Evolutionary conservation across 2,797 vertebrate genomes (phyloP).

Genomic region (Astyanax mexicanus): DNA sequence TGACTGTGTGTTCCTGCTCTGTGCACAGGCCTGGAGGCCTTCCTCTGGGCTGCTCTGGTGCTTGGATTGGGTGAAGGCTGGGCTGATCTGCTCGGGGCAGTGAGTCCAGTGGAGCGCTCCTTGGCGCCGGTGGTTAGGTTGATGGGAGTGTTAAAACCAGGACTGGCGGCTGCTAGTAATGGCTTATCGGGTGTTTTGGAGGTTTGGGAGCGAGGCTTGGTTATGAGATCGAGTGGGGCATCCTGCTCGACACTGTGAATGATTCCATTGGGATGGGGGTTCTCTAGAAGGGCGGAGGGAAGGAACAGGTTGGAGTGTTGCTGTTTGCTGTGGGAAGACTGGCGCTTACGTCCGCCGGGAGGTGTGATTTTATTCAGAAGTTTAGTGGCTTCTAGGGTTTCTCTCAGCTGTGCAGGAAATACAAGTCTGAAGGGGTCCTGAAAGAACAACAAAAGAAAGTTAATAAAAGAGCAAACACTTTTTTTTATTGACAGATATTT

Average conservation of each 20-base stretch:
- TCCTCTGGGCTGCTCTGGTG: conserved; percentile 79
- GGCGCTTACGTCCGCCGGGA: conserved; percentile 72
- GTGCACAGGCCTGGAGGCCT: conserved; percentile 66
- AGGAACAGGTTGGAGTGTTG: conserved; percentile 89
- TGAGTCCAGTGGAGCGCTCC: conserved; percentile 71
- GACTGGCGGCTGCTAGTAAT: conserved; percentile 71
- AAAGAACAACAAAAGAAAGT: conserved; percentile 37
- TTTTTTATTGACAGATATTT: conserved; percentile 60
- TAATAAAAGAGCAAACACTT: conserved; percentile 64
- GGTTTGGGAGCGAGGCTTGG: conserved; percentile 82
- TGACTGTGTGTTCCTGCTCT: conserved; percentile 67
- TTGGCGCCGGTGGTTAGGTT: conserved; percentile 84
- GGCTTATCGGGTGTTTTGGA: conserved; percentile 74
- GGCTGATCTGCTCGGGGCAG: conserved; percentile 68
- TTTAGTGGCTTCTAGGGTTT: conserved; percentile 63
- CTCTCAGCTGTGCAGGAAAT: conserved; percentile 82
- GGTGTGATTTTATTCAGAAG: conserved; percentile 77
- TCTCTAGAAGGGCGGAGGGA: conserved; percentile 83
- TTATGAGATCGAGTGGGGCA: conserved; percentile 90
- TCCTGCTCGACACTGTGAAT: conserved; percentile 88
- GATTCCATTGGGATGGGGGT: conserved; percentile 83
- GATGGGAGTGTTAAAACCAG: conserved; percentile 79
- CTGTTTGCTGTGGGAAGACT: conserved; percentile 80
- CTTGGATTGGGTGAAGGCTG: conserved; percentile 72
- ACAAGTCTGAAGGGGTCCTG: conserved; percentile 85